A percentile compares a stretch with the other conserved stretches of the same genome.
phyloP scores from a whole-genome alignment of 1,140 invertebrate genomes.

The Ganaspis sp. region DNA sequence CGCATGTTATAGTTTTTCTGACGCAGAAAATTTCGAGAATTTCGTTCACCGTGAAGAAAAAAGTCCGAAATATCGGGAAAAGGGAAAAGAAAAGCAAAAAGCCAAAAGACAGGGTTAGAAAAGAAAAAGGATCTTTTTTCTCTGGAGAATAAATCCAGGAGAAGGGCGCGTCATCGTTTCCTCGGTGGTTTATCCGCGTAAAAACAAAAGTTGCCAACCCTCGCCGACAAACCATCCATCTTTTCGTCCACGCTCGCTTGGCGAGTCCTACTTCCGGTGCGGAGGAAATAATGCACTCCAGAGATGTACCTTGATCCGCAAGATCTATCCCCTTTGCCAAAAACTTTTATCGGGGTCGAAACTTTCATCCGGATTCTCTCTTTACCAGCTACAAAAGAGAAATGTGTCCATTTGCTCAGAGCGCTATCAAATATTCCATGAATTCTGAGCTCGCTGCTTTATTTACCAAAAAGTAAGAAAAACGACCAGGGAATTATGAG shows the following conservation, averaged over 20 bases:
- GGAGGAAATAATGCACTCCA: slow-evolving; percentile 67
- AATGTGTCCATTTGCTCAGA: slow-evolving; percentile 4
- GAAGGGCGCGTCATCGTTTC: slow-evolving; percentile 54
- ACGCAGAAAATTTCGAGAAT: no score
- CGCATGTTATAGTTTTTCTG: no score
- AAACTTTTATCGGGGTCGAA: slow-evolving; percentile 62
- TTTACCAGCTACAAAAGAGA: slow-evolving; percentile 38
- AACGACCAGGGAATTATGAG: background rate
- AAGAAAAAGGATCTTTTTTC: slow-evolving; percentile 1
- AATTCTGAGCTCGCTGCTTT: slow-evolving; percentile 57
- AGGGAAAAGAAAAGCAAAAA: background rate
- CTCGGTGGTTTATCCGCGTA: slow-evolving; percentile 42
- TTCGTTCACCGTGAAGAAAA: no score
- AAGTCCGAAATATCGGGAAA: background rate
- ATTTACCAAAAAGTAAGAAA: background rate
- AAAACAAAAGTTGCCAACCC: slow-evolving; percentile 59
- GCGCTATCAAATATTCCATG: slow-evolving; percentile 69
- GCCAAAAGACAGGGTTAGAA: background rate
- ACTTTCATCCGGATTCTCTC: slow-evolving; percentile 51
- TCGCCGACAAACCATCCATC: slow-evolving; percentile 60
- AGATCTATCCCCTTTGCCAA: slow-evolving; percentile 47
- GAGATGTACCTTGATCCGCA: slow-evolving; percentile 60
- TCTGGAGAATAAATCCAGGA: background rate
- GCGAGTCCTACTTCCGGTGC: slow-evolving; percentile 44
- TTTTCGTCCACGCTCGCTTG: slow-evolving; percentile 61